Percentiles rank a stretch among this genome's conserved stretches.
Evolutionary conservation across 2,113 vertebrate genomes (phyloP).

Genomic region (Clarias batrachus): DNA sequence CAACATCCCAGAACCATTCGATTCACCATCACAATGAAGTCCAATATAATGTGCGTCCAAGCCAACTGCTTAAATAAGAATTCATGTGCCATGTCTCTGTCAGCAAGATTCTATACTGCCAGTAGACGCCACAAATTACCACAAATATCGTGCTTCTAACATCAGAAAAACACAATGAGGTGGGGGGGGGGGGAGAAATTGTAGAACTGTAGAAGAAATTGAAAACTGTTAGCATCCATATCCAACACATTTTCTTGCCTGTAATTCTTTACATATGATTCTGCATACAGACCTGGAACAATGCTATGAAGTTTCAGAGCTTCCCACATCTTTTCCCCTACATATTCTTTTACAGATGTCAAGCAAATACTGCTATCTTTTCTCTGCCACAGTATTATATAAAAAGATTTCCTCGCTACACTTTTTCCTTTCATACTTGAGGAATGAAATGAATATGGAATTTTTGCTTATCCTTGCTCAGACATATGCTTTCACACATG

Average conservation of each 20-base stretch:
- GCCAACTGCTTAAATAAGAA: not conserved
- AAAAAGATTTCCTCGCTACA: not conserved
- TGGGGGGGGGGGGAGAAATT: not conserved
- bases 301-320: not conserved
- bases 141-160: not conserved
- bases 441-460: constrained; percentile 33
- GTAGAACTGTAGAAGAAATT: constrained; percentile 5
- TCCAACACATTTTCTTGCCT: constrained; percentile 7
- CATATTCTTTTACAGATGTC: not conserved
- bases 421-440: constrained; percentile 3
- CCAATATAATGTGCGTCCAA: not conserved
- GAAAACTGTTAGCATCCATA: constrained; percentile 22
- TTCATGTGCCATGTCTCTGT: not conserved
- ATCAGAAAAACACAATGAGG: not conserved
- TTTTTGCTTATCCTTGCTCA: constrained; percentile 3
- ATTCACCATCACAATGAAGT: not conserved
- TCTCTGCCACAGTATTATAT: not conserved
- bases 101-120: not conserved
- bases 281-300: not conserved
- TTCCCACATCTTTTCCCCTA: not conserved
- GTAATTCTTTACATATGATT: not conserved
- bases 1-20: not conserved
- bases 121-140: not conserved
- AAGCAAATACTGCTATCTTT: constrained; percentile 8
- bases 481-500: not conserved